phyloP scores from a whole-genome alignment of 2,797 vertebrate species.

The Trematomus bernacchii region DNA sequence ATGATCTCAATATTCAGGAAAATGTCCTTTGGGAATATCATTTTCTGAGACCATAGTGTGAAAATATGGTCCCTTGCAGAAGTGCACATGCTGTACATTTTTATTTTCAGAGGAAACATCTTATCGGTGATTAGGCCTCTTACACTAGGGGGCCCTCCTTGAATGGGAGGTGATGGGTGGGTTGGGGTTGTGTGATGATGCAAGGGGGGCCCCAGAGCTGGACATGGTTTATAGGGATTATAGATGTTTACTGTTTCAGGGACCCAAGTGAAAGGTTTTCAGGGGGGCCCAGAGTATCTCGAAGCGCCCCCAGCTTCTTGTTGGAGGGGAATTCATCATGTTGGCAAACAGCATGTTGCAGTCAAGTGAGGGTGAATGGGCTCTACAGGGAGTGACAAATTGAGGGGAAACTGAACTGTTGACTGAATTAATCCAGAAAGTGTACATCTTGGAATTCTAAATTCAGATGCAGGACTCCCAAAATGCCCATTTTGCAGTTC shows the following conservation, averaged over 20 bases:
- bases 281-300: constrained; percentile 30
- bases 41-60: background rate
- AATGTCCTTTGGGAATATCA: background rate
- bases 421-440: background rate
- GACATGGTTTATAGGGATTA: constrained; percentile 52
- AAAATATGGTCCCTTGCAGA: background rate
- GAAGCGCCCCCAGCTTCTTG: background rate
- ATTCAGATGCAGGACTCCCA: constrained; percentile 3
- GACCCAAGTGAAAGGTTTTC: constrained; percentile 33
- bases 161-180: background rate
- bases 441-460: background rate
- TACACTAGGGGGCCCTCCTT: background rate
- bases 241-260: constrained; percentile 66
- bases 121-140: constrained; percentile 18
- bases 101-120: constrained; percentile 28
- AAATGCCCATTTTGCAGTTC: background rate
- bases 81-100: background rate
- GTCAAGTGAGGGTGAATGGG: constrained; percentile 5
- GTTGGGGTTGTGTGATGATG: constrained; percentile 39
- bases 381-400: background rate
- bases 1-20: background rate
- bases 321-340: constrained; percentile 29
- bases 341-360: constrained; percentile 11
- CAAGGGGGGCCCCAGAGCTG: constrained; percentile 41
- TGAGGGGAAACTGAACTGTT: background rate